These are phyloP conservation scores for Abrostola triplasia DNA, from an alignment of 2,888 invertebrate species.

Conservation along the genomic window DNA sequence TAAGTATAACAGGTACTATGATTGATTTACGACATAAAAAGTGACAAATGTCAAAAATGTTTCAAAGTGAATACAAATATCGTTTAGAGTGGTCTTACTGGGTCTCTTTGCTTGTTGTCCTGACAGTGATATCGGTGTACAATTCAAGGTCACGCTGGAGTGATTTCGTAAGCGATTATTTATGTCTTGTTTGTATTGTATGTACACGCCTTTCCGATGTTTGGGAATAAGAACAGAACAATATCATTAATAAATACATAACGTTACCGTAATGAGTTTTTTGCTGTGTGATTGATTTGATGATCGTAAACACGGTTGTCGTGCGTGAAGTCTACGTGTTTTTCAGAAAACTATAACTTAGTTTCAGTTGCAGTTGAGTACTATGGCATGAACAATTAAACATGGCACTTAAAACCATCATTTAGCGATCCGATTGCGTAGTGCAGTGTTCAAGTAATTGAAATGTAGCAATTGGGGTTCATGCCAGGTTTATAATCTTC, in stretches of 20 bases:
- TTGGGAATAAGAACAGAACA: constrained; percentile 14
- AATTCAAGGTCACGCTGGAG: constrained; percentile 46
- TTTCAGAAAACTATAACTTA: too few relatives aligned
- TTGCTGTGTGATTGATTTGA: background rate
- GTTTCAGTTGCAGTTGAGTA: too few relatives aligned
- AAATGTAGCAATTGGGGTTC: too few relatives aligned
- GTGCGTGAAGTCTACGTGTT: background rate
- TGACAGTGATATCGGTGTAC: constrained; percentile 25
- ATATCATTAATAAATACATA: background rate
- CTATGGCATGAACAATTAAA: too few relatives aligned
- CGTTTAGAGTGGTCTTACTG: constrained; percentile 11
- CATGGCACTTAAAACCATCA: too few relatives aligned
- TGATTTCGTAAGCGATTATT: constrained; percentile 28
- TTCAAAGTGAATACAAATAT: background rate
- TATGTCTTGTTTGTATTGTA: constrained; percentile 17
- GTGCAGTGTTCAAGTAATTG: too few relatives aligned
- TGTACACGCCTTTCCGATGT: constrained; percentile 35
- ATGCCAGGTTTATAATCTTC: too few relatives aligned
- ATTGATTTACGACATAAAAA: too few relatives aligned
- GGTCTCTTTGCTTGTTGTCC: background rate
- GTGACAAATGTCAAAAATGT: background rate
- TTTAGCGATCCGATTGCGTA: too few relatives aligned
- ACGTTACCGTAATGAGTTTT: too few relatives aligned
- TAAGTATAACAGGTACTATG: too few relatives aligned
- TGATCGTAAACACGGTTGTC: background rate